A percentile compares a stretch with the other conserved stretches of the same genome.
Conservation (phyloP, 2,113 vertebrate genomes). For the Hippocampus barbouri region DNA sequence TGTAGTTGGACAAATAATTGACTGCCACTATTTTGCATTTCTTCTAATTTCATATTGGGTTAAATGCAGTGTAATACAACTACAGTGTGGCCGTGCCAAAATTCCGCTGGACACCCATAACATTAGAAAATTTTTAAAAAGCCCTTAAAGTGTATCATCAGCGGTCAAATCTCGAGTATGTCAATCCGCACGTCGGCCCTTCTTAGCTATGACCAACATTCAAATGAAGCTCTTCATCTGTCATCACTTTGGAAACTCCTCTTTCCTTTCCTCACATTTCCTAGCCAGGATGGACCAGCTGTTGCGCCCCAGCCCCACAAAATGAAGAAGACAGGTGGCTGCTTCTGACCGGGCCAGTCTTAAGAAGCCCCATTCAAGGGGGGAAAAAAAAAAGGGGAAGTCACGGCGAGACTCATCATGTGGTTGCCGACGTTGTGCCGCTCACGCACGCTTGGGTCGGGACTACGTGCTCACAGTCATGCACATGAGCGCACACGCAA, state of each 20-base stretch:
- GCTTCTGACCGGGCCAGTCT: not conserved
- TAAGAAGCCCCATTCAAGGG: conserved; percentile 25
- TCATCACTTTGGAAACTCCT: not conserved
- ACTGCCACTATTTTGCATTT: too few species aligned
- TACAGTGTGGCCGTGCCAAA: not conserved
- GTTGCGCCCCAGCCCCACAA: not conserved
- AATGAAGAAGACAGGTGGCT: conserved; percentile 22
- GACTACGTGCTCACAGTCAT: conserved; percentile 63
- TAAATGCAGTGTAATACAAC: too few species aligned
- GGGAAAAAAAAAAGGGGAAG: not conserved
- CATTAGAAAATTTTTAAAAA: not conserved
- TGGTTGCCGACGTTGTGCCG: conserved; percentile 17
- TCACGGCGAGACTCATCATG: not conserved
- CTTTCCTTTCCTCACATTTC: not conserved
- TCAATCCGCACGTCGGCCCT: conserved; percentile 2
- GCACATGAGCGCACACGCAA: not conserved
- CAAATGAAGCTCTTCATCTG: conserved; percentile 1
- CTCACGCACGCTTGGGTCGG: conserved; percentile 38
- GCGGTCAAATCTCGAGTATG: not conserved
- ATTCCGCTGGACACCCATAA: not conserved
- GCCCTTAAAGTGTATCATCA: not conserved
- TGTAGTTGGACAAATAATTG: too few species aligned
- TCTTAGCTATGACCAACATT: not conserved
- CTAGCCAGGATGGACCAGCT: conserved; percentile 19
- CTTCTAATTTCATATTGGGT: too few species aligned